Conservation (phyloP, 2,797 vertebrate genomes). For the Coracias cyanogaster region DNA sequence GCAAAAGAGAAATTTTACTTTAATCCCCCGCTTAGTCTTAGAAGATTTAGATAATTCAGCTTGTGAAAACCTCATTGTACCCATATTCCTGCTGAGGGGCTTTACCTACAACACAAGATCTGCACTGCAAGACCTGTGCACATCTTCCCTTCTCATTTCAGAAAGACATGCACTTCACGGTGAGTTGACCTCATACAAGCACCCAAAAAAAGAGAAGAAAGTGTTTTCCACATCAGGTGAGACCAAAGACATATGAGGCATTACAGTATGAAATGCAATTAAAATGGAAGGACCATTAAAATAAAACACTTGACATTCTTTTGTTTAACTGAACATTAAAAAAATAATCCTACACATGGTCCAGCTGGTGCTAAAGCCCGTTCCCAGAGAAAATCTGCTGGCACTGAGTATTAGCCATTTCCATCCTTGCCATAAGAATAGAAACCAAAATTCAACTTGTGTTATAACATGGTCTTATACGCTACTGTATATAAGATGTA, state of each 20-base stretch:
- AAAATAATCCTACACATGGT: rapidly evolving
- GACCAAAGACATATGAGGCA: neutral
- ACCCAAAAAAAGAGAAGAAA: neutral
- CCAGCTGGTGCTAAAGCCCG: neutral
- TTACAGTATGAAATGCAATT: neutral
- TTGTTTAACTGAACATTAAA: neutral
- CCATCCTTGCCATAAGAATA: neutral
- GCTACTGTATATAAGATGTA: neutral
- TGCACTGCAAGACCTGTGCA: neutral
- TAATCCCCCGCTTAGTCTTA: constrained; percentile 1
- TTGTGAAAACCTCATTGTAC: neutral
- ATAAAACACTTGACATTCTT: neutral
- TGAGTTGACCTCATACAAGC: neutral
- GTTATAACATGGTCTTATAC: neutral
- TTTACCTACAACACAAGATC: neutral
- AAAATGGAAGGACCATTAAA: neutral
- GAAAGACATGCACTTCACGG: rapidly evolving
- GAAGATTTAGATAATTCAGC: neutral
- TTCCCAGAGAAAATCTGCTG: neutral
- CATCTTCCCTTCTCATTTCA: neutral
- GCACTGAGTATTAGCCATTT: neutral
- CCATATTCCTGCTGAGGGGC: neutral
- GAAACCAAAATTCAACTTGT: neutral
- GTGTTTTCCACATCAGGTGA: neutral
- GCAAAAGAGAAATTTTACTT: neutral